Evolutionary conservation across 1,140 invertebrate species (phyloP).

Genomic region (Hyles euphorbiae): DNA sequence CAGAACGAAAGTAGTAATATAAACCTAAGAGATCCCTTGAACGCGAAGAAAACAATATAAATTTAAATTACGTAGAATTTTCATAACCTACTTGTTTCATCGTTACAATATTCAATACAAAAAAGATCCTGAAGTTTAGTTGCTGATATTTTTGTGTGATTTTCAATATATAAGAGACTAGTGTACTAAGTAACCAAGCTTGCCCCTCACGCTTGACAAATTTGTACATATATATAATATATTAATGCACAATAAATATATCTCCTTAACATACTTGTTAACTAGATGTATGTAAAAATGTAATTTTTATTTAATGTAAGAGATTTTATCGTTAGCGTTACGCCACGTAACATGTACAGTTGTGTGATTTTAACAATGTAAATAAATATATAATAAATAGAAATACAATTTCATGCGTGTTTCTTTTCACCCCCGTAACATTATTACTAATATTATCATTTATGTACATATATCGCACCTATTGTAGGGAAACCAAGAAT

Average conservation of each 20-base stretch:
- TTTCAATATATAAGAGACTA: slow-evolving; percentile 1
- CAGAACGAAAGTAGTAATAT: no score
- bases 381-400: slow-evolving; percentile 68
- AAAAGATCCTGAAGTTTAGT: no score
- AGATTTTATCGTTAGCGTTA: slow-evolving; percentile 50
- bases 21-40: no score
- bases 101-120: no score
- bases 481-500: no score
- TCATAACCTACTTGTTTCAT: no score
- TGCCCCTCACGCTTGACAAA: slow-evolving; percentile 62
- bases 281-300: slow-evolving; percentile 38
- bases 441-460: not conserved
- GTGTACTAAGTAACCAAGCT: slow-evolving; percentile 30
- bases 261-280: slow-evolving; percentile 8
- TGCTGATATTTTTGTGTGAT: no score
- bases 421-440: not conserved
- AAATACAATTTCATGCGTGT: slow-evolving; percentile 41
- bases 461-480: not conserved
- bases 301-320: slow-evolving; percentile 64
- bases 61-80: no score
- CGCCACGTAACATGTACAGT: slow-evolving; percentile 49
- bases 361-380: slow-evolving; percentile 62
- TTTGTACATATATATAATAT: slow-evolving; percentile 55
- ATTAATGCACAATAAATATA: slow-evolving; percentile 55
- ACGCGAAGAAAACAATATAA: no score